A percentile compares a stretch with the other conserved stretches of the same genome.
Conservation (phyloP, 2,888 invertebrate species). For the Polylopha cassiicola region DNA sequence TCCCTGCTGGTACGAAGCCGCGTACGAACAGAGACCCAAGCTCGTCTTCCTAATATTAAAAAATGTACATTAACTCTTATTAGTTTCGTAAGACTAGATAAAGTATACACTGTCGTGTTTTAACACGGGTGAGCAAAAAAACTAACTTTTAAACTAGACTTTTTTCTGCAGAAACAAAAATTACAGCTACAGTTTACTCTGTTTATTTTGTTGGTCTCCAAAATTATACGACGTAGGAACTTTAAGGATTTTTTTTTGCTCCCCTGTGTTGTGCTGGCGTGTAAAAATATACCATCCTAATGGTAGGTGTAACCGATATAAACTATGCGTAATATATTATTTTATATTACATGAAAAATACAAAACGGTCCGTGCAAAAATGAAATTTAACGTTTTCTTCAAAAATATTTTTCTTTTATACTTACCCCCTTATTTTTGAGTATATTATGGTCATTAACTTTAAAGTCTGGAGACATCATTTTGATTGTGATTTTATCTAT, state of each 20-base stretch:
- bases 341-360: too few species aligned
- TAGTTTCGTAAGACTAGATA: conserved; percentile 21
- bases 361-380: too few species aligned
- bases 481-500: too few species aligned
- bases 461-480: too few species aligned
- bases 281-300: conserved; percentile 20
- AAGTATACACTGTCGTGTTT: conserved; percentile 14
- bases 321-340: too few species aligned
- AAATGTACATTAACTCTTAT: conserved; percentile 17
- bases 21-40: too few species aligned
- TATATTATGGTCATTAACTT: too few species aligned
- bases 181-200: conserved; percentile 6
- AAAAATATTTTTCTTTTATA: too few species aligned
- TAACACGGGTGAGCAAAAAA: conserved; percentile 9
- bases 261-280: conserved; percentile 7
- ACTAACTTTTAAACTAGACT: conserved; percentile 1
- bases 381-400: too few species aligned
- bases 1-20: too few species aligned
- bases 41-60: conserved; percentile 3
- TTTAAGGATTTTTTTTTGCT: conserved; percentile 2
- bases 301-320: conserved; percentile 9
- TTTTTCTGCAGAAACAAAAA: conserved; percentile 5
- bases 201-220: conserved; percentile 1
- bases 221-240: too few species aligned
- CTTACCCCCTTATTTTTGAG: too few species aligned